Evolutionary conservation across 2,888 invertebrate genomes (phyloP).

Genomic region (Phortica magna): DNA sequence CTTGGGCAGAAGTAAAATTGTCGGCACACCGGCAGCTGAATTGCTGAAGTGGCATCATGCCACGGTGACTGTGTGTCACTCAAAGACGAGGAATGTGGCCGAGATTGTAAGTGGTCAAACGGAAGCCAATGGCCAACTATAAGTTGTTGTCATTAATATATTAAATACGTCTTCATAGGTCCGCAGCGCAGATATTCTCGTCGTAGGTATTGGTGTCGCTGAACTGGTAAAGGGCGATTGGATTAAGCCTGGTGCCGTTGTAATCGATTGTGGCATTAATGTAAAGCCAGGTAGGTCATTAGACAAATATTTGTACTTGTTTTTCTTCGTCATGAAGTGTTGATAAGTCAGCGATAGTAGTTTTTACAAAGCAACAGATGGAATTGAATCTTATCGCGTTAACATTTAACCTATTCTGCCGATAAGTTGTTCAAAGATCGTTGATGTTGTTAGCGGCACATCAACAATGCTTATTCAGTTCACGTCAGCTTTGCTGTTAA

Average conservation of each 20-base stretch:
- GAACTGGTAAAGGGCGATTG: conserved; percentile 95
- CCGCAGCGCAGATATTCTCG: conserved; percentile 93
- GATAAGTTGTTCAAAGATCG: neutral
- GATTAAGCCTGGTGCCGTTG: conserved; percentile 98
- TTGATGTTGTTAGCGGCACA: neutral
- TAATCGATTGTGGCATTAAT: conserved; percentile 99
- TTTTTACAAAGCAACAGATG: neutral
- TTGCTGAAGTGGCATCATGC: conserved; percentile 97
- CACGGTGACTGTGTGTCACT: conserved; percentile 98
- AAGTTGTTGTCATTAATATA: neutral
- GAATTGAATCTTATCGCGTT: conserved; percentile 1
- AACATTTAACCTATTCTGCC: conserved; percentile 3
- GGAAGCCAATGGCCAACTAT: neutral
- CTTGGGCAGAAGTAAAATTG: conserved; percentile 97
- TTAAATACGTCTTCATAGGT: conserved; percentile 79
- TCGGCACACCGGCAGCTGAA: conserved; percentile 96
- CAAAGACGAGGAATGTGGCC: conserved; percentile 90
- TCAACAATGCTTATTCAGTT: neutral
- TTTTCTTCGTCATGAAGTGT: neutral
- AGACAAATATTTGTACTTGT: neutral
- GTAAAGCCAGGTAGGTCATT: conserved; percentile 85
- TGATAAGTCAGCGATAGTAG: neutral
- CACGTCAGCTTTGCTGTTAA: neutral
- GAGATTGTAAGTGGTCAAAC: conserved; percentile 81
- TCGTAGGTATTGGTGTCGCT: conserved; percentile 95